Conservation (phyloP, 2,113 vertebrate genomes). For the Macquaria ambigua region DNA sequence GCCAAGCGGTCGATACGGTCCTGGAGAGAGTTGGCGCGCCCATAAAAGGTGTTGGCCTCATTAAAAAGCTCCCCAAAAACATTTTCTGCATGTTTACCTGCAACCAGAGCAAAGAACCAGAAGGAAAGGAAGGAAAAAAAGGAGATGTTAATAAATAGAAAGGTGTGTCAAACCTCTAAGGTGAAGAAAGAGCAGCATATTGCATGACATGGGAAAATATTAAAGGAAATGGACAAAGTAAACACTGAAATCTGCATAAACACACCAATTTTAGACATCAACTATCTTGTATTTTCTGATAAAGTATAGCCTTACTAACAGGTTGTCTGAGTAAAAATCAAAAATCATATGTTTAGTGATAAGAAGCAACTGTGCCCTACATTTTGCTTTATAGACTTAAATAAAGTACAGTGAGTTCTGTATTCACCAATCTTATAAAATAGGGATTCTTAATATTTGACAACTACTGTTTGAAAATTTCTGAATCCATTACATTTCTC, state of each 20-base stretch:
- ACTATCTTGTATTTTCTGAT: not conserved
- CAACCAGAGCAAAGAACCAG: conserved; percentile 23
- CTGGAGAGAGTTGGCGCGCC: conserved; percentile 95
- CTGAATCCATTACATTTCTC: conserved; percentile 15
- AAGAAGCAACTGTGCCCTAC: not conserved
- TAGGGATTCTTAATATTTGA: not conserved
- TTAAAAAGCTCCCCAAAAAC: conserved; percentile 97
- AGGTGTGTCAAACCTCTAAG: not conserved
- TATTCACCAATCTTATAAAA: not conserved
- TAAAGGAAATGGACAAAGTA: not conserved
- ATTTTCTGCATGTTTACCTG: conserved; percentile 97
- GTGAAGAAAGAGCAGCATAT: not conserved
- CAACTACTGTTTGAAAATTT: not conserved
- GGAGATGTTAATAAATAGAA: not conserved
- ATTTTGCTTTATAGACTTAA: not conserved
- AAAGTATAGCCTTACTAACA: not conserved
- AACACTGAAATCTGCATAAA: not conserved
- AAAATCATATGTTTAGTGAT: not conserved
- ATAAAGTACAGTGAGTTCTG: not conserved
- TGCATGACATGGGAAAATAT: not conserved
- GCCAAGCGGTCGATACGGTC: conserved; percentile 95
- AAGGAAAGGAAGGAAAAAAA: not conserved
- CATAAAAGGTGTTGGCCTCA: conserved; percentile 96
- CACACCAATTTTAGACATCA: not conserved
- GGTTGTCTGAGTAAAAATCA: not conserved